phyloP scores from a whole-genome alignment of 2,113 vertebrate genomes.

The Pongo abelii region DNA sequence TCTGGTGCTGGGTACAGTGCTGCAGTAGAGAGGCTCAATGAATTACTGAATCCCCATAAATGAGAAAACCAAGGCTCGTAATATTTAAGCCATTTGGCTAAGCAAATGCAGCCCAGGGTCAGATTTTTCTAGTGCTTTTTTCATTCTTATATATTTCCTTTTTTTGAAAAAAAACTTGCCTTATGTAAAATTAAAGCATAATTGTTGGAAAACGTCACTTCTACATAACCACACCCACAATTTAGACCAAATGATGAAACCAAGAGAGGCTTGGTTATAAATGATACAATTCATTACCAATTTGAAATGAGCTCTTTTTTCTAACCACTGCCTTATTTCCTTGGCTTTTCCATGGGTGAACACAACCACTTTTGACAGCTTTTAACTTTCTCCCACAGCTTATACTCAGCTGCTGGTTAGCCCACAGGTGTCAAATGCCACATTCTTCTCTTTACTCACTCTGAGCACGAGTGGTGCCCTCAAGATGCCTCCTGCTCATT shows the following conservation, averaged over 20 bases:
- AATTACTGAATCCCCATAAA: neutral
- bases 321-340: neutral
- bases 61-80: neutral
- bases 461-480: neutral
- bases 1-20: neutral
- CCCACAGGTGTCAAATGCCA: neutral
- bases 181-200: neutral
- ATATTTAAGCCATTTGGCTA: neutral
- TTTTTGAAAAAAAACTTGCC: neutral
- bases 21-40: neutral
- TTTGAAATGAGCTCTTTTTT: neutral
- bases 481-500: neutral
- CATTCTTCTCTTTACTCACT: neutral
- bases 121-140: neutral
- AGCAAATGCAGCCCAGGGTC: neutral
- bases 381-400: neutral
- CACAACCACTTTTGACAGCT: neutral
- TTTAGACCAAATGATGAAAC: neutral
- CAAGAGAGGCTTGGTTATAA: neutral
- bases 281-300: neutral
- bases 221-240: neutral
- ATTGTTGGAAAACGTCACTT: neutral
- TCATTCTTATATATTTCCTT: neutral
- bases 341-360: neutral
- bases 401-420: constrained; percentile 20